phyloP scores from a whole-genome alignment of 35 echinoderm and acorn worm species.

The Patiria miniata region DNA sequence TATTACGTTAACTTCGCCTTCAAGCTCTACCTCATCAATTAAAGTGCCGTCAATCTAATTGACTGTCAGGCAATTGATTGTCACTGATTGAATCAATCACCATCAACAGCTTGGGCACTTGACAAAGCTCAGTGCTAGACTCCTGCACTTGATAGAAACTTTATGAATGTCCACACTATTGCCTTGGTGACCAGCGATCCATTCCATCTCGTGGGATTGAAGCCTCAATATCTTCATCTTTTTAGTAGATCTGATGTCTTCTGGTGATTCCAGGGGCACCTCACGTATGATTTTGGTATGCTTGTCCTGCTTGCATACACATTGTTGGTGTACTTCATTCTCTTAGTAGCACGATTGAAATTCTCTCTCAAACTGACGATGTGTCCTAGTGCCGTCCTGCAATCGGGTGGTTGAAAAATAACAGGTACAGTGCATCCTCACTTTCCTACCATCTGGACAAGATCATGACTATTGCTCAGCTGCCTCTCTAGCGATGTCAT shows the following conservation, averaged over 20 bases:
- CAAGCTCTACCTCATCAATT: too few relatives aligned
- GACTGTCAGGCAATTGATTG: too few relatives aligned
- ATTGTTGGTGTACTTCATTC: conserved; percentile 6
- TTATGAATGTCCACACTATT: conserved; percentile 17
- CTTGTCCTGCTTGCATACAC: conserved; percentile 13
- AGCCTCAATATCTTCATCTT: background rate
- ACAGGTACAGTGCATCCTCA: background rate
- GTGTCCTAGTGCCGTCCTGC: background rate
- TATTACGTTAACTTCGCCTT: too few relatives aligned
- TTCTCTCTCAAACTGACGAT: background rate
- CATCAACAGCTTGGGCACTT: conserved; percentile 7
- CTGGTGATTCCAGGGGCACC: background rate
- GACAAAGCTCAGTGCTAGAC: background rate
- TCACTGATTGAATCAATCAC: conserved; percentile 23
- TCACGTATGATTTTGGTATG: background rate
- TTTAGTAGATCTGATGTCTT: background rate
- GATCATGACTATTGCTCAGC: background rate
- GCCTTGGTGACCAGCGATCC: background rate
- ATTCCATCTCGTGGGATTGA: background rate
- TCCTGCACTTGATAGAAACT: background rate
- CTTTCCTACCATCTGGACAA: conserved; percentile 12
- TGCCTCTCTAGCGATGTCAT: conserved; percentile 24
- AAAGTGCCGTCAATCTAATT: too few relatives aligned
- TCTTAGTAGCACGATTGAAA: background rate
- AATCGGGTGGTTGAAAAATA: conserved; percentile 12